Percentiles rank a stretch among this genome's conserved stretches.
Evolutionary conservation across 1,140 invertebrate genomes (phyloP).

Genomic region (Pteromalus puparum): DNA sequence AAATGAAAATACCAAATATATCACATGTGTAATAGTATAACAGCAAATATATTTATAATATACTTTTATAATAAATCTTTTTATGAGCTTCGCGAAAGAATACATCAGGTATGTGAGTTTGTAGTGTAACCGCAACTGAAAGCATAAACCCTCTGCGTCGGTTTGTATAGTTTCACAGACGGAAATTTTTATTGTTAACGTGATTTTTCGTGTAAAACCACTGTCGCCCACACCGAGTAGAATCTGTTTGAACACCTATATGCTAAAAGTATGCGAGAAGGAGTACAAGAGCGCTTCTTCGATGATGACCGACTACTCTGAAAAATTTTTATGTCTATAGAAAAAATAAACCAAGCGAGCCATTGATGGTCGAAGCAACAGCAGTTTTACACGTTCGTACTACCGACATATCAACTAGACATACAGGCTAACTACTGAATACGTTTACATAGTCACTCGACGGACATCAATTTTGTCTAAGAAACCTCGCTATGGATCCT

Average conservation of each 20-base stretch:
- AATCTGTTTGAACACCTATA: background rate
- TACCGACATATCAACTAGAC: conserved; percentile 66
- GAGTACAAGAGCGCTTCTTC: background rate
- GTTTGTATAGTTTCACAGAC: conserved; percentile 65
- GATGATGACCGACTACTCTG: background rate
- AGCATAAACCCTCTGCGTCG: conserved; percentile 55
- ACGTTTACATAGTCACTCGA: conserved; percentile 66
- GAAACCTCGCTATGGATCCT: conserved; percentile 1
- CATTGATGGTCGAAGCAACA: background rate
- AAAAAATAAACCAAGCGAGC: background rate
- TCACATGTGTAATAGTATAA: background rate
- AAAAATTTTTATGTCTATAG: background rate
- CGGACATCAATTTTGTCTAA: conserved; percentile 32
- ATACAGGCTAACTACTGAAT: conserved; percentile 72
- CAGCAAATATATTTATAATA: conserved; percentile 3
- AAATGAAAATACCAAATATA: conserved; percentile 19
- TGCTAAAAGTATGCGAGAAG: background rate
- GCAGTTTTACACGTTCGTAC: conserved; percentile 53
- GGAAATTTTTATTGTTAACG: conserved; percentile 58
- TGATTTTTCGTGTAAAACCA: background rate
- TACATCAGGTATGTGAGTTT: conserved; percentile 15
- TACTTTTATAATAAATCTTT: background rate
- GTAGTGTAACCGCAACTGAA: conserved; percentile 43
- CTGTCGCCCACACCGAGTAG: background rate
- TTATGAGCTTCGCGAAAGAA: background rate